These are phyloP conservation scores for Heterodera schachtii DNA, from an alignment of 1,140 invertebrate species.

Conservation along the genomic window DNA sequence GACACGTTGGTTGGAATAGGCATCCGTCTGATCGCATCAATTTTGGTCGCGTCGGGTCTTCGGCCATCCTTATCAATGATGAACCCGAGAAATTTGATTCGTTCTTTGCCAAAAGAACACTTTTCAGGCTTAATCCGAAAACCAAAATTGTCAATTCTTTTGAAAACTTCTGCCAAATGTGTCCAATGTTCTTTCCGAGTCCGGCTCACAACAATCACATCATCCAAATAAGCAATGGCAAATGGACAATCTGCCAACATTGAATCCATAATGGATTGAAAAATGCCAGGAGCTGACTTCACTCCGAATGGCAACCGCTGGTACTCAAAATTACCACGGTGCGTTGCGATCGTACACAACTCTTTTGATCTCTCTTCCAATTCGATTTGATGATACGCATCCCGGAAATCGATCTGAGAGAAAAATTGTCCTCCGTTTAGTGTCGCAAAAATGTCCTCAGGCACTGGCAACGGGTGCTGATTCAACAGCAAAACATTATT, in stretches of 20 bases:
- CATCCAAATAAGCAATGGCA: slow-evolving; percentile 57
- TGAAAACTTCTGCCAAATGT: slow-evolving; percentile 63
- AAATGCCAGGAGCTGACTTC: slow-evolving; percentile 20
- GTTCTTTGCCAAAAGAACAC: slow-evolving; percentile 67
- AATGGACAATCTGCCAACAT: slow-evolving; percentile 14
- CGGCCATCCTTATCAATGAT: slow-evolving; percentile 8
- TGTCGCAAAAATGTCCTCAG: slow-evolving; percentile 56
- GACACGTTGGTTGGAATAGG: slow-evolving; percentile 4
- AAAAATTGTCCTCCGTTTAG: slow-evolving; percentile 55
- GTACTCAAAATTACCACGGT: slow-evolving; percentile 32
- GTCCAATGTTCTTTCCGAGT: slow-evolving; percentile 38
- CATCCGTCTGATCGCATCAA: background rate
- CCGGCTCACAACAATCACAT: slow-evolving; percentile 38
- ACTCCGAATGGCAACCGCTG: slow-evolving; percentile 26
- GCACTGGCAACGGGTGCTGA: slow-evolving; percentile 53
- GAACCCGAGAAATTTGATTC: slow-evolving; percentile 65
- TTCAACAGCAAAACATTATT: slow-evolving; percentile 49
- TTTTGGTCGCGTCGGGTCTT: background rate
- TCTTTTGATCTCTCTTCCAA: slow-evolving; percentile 38
- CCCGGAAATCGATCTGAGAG: slow-evolving; percentile 58
- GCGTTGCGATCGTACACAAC: slow-evolving; percentile 17
- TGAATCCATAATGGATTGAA: slow-evolving; percentile 4
- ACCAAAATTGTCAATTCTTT: background rate
- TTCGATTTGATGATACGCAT: slow-evolving; percentile 41
- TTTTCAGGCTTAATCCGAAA: background rate